A percentile compares a stretch with the other conserved stretches of the same genome.
Conservation (phyloP, 2,113 vertebrate species). For the Rallus limicola region DNA sequence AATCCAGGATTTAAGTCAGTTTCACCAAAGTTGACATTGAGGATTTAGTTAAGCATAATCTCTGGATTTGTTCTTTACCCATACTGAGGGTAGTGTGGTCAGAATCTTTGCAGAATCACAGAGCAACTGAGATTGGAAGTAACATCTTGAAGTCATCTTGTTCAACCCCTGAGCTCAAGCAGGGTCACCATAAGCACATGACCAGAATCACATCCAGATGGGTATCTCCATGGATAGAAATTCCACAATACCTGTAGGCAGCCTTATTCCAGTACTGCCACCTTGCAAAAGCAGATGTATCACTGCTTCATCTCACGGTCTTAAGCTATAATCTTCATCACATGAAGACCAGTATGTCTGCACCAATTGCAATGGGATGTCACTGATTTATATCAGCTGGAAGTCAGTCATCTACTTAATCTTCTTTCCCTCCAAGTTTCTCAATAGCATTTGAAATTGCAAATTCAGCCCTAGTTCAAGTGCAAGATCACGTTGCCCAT, state of each 20-base stretch:
- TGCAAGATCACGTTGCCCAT: background rate
- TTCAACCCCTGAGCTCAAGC: background rate
- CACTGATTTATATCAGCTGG: background rate
- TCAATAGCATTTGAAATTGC: background rate
- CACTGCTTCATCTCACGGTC: background rate
- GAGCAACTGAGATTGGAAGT: background rate
- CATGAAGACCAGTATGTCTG: background rate
- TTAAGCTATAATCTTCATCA: background rate
- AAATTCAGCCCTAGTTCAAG: background rate
- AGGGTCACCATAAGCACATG: background rate
- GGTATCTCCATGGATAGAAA: background rate
- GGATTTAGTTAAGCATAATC: no score
- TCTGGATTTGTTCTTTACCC: background rate
- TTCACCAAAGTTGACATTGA: background rate
- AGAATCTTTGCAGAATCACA: background rate
- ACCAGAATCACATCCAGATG: background rate
- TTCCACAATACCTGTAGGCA: background rate
- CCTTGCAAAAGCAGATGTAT: background rate
- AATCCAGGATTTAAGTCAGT: background rate
- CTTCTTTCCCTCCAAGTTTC: background rate
- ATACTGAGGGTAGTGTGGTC: background rate
- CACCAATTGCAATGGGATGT: background rate
- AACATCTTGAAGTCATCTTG: background rate
- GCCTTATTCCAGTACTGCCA: background rate
- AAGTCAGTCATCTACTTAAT: background rate